Base-by-base conservation (phyloP, 2,113 vertebrate genomes). In the Platycercus adscitus region DNA sequence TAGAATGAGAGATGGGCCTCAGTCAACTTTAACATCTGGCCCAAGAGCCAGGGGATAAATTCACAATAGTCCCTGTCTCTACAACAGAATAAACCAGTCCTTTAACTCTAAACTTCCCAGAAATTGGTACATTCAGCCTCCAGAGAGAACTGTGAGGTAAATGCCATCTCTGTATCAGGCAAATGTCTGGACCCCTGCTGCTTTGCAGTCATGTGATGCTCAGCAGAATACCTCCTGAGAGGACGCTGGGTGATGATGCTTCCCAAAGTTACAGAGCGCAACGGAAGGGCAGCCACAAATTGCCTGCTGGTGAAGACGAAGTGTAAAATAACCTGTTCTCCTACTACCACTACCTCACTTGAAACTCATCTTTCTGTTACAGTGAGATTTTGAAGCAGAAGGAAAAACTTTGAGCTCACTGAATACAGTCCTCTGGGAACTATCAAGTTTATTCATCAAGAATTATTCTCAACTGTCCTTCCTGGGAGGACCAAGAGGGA, bases 381-480 rank as follows among this genome's bases (percentile, higher is more conserved):
- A 73, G 6, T 50, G 13, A 64, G 37, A 47, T 6, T 47, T 66
- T 65, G 43, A 90, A 86, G 43, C 15, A 77, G 53, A 73, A 90
- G 23, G 24, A 63, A 66, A 23, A 82, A 13, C 37, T 55, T 47
- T 9, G 35, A 61, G 33, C 11, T 72, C 33, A 39, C 21, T 41
- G 25, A 86, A 35, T 56, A 33, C 10, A 43, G 73, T 61, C 50
- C 18, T 66, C 55, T 88, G 83, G 80, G 68, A 93, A 66, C 41
- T 46, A 39, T 17, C 17, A 49, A 9, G 43, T 81, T 86, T 46
- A 72, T 86, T 88, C 17, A 58, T 77, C 13, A 58, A 55, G 10
- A 88, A 50, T 94, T 85, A 86, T 75, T 92, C 37, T 94, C 78
- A 92, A 55, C 65, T 91, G n/a, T 29, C 41, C 44, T 88, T 92